Percentiles rank a stretch among this genome's conserved stretches.
These are phyloP conservation scores for Archaeoteleia sp. DNA, from an alignment of 2,888 invertebrate species.

Conservation along the genomic window DNA sequence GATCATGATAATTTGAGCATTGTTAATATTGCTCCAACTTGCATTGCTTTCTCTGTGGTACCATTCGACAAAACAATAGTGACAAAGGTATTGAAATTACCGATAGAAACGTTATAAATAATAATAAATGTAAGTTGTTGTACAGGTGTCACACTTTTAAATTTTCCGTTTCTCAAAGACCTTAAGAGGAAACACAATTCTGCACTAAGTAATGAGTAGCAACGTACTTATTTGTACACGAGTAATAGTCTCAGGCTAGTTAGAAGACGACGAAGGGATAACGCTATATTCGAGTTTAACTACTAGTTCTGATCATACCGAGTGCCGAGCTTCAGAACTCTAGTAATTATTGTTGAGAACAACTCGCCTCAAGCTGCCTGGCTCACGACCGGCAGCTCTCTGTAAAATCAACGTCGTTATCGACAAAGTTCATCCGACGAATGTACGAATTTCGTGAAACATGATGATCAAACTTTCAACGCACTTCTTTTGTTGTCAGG, in stretches of 20 bases:
- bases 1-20: no score
- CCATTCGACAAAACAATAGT: conserved; percentile 1
- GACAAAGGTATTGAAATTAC: not conserved
- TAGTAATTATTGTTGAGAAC: conserved; percentile 69
- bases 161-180: not conserved
- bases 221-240: conserved; percentile 57
- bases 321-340: conserved; percentile 65
- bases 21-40: no score
- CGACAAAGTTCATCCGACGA: conserved; percentile 49
- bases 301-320: conserved; percentile 56
- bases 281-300: conserved; percentile 59
- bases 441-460: conserved; percentile 42
- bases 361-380: conserved; percentile 57
- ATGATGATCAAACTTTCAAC: conserved; percentile 50
- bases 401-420: conserved; percentile 50
- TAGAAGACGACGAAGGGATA: conserved; percentile 38
- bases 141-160: not conserved
- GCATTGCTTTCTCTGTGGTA: no score
- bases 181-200: conserved; percentile 1
- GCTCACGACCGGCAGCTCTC: conserved; percentile 17
- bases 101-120: not conserved
- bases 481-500: conserved; percentile 32
- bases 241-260: conserved; percentile 53
- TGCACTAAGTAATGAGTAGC: conserved; percentile 19
- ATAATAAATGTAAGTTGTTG: no score